Conservation (phyloP, 2,888 invertebrate species). For the Himalopsyche anomala region DNA sequence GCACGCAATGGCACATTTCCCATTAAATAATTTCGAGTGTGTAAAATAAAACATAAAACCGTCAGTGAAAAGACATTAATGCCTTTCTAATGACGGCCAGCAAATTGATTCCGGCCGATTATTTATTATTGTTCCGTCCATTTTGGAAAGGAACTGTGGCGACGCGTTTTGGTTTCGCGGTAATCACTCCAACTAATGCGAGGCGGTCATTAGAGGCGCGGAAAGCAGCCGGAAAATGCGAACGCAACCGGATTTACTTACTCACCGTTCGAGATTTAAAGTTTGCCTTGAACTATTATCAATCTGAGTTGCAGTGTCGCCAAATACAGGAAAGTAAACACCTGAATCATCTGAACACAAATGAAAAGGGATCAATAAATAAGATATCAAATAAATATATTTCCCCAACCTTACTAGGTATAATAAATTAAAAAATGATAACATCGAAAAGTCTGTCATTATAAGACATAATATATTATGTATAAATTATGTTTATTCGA, state of each 20-base stretch:
- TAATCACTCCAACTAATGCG: constrained; percentile 43
- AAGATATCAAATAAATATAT: too few relatives aligned
- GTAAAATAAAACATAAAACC: constrained; percentile 40
- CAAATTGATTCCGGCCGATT: constrained; percentile 40
- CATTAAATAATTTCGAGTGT: constrained; percentile 43
- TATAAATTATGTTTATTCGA: too few relatives aligned
- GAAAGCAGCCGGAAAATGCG: constrained; percentile 42
- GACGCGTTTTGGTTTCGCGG: constrained; percentile 40
- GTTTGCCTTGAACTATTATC: neutral
- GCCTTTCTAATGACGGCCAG: constrained; percentile 38
- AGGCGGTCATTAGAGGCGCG: constrained; percentile 37
- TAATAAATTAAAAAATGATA: too few relatives aligned
- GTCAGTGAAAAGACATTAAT: constrained; percentile 33
- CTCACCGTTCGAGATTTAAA: neutral
- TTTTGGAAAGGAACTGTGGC: constrained; percentile 43
- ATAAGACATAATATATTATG: too few relatives aligned
- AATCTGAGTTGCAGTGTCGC: too few relatives aligned
- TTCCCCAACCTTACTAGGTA: too few relatives aligned
- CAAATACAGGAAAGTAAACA: too few relatives aligned
- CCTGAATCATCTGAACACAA: too few relatives aligned
- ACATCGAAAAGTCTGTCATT: too few relatives aligned
- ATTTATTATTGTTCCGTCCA: constrained; percentile 43
- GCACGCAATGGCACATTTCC: constrained; percentile 36
- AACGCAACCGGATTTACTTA: constrained; percentile 43
- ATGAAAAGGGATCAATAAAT: too few relatives aligned